phyloP scores from a whole-genome alignment of 1,140 invertebrate genomes.

The Rhopalosiphum padi region DNA sequence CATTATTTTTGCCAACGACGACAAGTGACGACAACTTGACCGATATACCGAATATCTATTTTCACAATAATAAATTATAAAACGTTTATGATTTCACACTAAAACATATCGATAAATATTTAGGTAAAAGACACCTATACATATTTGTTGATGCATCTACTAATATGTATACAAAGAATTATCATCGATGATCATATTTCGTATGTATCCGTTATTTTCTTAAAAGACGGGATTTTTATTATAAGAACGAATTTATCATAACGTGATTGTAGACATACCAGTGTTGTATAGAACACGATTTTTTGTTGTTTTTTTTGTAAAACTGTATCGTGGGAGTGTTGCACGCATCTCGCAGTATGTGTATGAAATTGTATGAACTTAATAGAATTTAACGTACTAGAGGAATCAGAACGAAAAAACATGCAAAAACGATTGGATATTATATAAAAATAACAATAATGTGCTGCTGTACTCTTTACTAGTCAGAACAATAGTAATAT shows the following conservation, averaged over 20 bases:
- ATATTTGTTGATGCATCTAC: too few species aligned
- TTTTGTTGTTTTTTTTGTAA: too few species aligned
- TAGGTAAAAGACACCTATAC: too few species aligned
- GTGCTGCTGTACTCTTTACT: background rate
- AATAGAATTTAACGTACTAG: background rate
- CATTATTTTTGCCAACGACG: background rate
- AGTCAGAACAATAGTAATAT: slow-evolving; percentile 32
- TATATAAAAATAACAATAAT: background rate
- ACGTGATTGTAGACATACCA: background rate
- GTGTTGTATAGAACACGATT: background rate
- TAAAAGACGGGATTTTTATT: background rate
- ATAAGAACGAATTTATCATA: background rate
- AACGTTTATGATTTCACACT: background rate
- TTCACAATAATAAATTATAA: background rate
- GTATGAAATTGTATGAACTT: background rate
- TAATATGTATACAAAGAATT: too few species aligned
- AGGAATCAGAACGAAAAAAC: background rate
- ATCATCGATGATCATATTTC: too few species aligned
- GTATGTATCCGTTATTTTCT: background rate
- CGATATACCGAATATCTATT: background rate
- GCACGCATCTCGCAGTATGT: background rate
- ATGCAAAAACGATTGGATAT: background rate
- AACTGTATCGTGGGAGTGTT: background rate
- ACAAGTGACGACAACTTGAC: background rate
- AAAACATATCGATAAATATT: too few species aligned